Evolutionary conservation across 2,797 vertebrate species (phyloP), one percentile per base, ranked within the genome.

Genomic region (Poeciliopsis gracilis): DNA sequence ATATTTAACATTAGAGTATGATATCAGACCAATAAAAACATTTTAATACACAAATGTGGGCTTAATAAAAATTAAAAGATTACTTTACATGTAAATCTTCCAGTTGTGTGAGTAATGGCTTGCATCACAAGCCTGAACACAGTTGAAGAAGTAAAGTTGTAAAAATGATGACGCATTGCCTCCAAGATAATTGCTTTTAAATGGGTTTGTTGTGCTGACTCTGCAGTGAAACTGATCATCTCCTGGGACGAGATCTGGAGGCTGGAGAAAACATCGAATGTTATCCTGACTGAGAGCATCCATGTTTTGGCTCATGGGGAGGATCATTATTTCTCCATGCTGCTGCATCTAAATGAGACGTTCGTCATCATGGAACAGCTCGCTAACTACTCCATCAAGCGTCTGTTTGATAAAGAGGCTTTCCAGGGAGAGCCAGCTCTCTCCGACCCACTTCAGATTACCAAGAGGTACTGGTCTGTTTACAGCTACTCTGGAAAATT

Each of bases 251-350:
- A 97, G 90, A 94, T 99, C 86, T 98, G 97, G 93, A 97, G 94
- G 83, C 95, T 99, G 86, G 97, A 98, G 93, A 98, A 97, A 90
- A 97, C 97, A 6, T 96, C 98, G 5, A 99, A 95, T 28, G 98
- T 99, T 49, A 94, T 99, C 89, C 93, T 99, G 87, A 96, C 98
- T 0, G 98, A 99, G 93, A 98, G 96, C 91, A 97, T 99, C 91
- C 97, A 97, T 13, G 96, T 99, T 73, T 89, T 96, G 87, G 96
- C 97, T 57, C 95, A 83, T 13, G 97, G 97, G 51, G 98, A 98
- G 73, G 95, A 97, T 84, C 96, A 99, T 91, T 98, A 97, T 93
- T 99, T 99, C 94, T 99, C 98, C 75, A 99, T 99, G 98, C 96
- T 99, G 88, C 86, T 99, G 89, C 97, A 97, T 89, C 97, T 99